A percentile compares a stretch with the other conserved stretches of the same genome.
phyloP scores from a whole-genome alignment of 2,113 vertebrate genomes.

The Sinocyclocheilus anshuiensis region DNA sequence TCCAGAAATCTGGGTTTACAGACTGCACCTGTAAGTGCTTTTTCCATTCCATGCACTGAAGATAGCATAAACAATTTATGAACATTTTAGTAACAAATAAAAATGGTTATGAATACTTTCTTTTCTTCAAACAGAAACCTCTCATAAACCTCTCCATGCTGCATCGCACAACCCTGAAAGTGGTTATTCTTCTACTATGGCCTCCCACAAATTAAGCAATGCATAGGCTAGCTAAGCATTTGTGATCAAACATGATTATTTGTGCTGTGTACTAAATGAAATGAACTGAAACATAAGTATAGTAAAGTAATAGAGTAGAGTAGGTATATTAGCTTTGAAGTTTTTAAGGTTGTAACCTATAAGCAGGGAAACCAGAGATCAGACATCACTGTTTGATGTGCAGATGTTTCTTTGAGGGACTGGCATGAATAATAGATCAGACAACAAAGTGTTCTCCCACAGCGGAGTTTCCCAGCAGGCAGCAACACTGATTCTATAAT shows the following conservation, averaged over 20 bases:
- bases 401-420: constrained; percentile 52
- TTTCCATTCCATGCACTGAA: background rate
- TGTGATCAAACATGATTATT: background rate
- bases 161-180: background rate
- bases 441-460: constrained; percentile 37
- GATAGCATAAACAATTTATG: background rate
- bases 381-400: constrained; percentile 49
- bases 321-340: background rate
- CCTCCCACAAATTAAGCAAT: background rate
- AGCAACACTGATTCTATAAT: constrained; percentile 28
- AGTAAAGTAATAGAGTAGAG: background rate
- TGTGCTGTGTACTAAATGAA: background rate
- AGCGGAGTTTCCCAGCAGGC: constrained; percentile 26
- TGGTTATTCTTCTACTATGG: background rate
- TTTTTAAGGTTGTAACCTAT: constrained; percentile 29
- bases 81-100: background rate
- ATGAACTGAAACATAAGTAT: background rate
- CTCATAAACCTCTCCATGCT: background rate
- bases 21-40: background rate
- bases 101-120: background rate
- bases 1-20: background rate
- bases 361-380: constrained; percentile 22
- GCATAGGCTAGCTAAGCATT: background rate
- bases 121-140: background rate
- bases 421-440: constrained; percentile 54